phyloP scores from a whole-genome alignment of 2,888 invertebrate species.

The Patella caerulea region DNA sequence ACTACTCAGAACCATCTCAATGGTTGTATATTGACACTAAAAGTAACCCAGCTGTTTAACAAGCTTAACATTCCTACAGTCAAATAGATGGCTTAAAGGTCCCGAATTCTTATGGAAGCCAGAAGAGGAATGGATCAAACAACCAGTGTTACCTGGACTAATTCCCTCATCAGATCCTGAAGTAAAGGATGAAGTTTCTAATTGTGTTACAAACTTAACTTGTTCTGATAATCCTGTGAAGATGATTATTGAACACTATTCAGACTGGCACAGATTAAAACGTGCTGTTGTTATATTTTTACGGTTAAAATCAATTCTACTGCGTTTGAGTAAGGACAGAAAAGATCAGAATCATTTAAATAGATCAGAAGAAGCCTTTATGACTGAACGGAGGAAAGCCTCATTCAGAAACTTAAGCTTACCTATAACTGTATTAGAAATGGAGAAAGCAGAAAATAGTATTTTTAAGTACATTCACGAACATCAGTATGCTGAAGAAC shows the following conservation, averaged over 20 bases:
- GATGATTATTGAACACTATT: not conserved
- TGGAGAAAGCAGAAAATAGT: not conserved
- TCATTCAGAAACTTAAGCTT: too few relatives aligned
- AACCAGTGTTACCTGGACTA: not conserved
- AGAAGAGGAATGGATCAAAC: constrained; percentile 20
- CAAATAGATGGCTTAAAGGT: constrained; percentile 13
- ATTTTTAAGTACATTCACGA: not conserved
- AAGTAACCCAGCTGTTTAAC: constrained; percentile 15
- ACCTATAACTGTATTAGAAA: too few relatives aligned
- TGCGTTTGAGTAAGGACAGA: not conserved
- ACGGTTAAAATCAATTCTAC: not conserved
- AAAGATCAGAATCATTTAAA: too few relatives aligned
- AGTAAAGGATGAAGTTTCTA: constrained; percentile 12
- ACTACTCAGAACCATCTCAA: not conserved
- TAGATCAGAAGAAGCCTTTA: too few relatives aligned
- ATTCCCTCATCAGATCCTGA: constrained; percentile 7
- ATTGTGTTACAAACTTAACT: not conserved
- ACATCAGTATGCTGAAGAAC: not conserved
- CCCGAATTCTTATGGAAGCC: constrained; percentile 21
- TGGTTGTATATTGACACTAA: constrained; percentile 1
- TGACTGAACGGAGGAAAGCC: too few relatives aligned
- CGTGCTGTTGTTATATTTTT: not conserved
- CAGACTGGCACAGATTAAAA: not conserved
- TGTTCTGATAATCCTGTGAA: not conserved
- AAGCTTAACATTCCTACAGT: not conserved